phyloP scores from a whole-genome alignment of 2,888 invertebrate species.

The Ophion ventricosus region DNA sequence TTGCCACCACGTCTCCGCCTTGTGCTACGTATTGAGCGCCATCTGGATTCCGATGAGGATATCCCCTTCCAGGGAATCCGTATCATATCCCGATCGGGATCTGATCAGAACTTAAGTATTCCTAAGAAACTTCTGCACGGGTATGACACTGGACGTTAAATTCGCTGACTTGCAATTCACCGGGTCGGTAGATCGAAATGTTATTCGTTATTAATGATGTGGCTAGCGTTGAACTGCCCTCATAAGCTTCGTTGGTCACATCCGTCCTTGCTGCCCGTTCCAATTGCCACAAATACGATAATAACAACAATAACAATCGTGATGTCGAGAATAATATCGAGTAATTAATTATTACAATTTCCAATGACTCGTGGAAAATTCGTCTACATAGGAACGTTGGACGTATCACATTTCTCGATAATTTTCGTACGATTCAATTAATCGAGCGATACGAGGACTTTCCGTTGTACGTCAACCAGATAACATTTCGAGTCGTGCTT shows the following conservation, averaged over 20 bases:
- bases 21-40: no score
- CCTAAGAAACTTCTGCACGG: no score
- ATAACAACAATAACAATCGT: slow-evolving; percentile 21
- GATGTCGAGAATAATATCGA: slow-evolving; percentile 21
- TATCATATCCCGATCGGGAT: no score
- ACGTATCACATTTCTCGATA: background rate
- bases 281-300: slow-evolving; percentile 6
- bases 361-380: slow-evolving; percentile 12
- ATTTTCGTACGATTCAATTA: background rate
- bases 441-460: background rate
- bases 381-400: background rate
- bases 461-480: background rate
- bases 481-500: background rate
- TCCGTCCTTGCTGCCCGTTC: background rate
- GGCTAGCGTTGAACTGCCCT: background rate
- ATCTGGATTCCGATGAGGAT: no score
- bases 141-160: background rate
- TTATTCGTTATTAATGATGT: slow-evolving; percentile 20
- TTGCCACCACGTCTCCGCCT: no score
- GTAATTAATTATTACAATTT: slow-evolving; percentile 15
- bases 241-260: background rate
- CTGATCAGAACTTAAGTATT: no score
- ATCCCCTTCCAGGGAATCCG: no score
- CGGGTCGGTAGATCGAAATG: background rate
- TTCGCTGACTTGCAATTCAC: background rate